A percentile compares a stretch with the other conserved stretches of the same genome.
These are phyloP conservation scores for Caerostris darwini DNA, from an alignment of 1,140 invertebrate species.

Conservation along the genomic window DNA sequence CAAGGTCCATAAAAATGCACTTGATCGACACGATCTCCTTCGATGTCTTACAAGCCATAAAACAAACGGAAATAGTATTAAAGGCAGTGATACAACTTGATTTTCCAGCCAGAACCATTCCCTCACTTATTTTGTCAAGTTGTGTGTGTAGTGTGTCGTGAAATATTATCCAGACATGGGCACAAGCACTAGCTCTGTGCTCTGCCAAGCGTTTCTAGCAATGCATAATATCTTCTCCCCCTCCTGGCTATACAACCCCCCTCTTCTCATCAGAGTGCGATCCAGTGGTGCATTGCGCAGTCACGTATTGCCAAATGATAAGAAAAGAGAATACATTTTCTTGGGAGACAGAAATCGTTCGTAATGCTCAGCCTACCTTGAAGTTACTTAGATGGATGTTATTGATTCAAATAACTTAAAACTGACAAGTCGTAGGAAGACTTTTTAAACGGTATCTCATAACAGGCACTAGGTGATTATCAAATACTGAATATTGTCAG, in stretches of 20 bases:
- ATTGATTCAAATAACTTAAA: constrained; percentile 5
- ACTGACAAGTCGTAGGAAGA: neutral
- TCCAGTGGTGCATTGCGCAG: neutral
- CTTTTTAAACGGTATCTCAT: constrained; percentile 16
- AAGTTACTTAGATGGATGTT: constrained; percentile 9
- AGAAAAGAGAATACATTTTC: constrained; percentile 9
- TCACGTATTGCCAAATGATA: constrained; percentile 2
- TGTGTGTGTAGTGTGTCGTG: constrained; percentile 1
- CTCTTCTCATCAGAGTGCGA: constrained; percentile 9
- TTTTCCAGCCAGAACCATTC: neutral
- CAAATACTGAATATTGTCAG: no score
- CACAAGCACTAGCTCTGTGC: neutral
- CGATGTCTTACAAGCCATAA: neutral
- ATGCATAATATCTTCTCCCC: neutral
- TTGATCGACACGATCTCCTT: neutral
- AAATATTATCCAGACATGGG: neutral
- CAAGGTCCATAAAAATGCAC: neutral
- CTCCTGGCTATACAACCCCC: neutral
- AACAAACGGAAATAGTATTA: constrained; percentile 16
- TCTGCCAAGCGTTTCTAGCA: constrained; percentile 10
- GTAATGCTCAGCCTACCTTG: neutral
- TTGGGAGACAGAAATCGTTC: neutral
- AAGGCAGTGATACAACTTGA: neutral
- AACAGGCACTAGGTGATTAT: no score
- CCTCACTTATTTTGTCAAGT: constrained; percentile 25